Conservation (phyloP, 1,140 invertebrate species). For the Manduca sexta region DNA sequence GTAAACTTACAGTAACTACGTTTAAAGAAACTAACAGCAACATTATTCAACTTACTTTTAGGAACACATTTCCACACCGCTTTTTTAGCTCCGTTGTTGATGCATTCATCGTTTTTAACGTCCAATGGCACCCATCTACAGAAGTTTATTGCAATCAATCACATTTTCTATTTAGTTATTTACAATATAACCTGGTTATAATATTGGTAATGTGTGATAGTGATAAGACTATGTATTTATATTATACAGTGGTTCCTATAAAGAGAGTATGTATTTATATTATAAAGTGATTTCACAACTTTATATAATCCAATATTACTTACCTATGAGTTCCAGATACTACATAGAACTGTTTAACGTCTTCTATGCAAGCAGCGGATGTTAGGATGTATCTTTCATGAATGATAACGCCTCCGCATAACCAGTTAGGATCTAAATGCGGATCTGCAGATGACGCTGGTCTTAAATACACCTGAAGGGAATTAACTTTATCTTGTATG, state of each 20-base stretch:
- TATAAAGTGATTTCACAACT: no score
- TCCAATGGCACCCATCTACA: constrained; percentile 21
- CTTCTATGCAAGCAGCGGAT: constrained; percentile 56
- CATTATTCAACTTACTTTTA: constrained; percentile 25
- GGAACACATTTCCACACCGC: constrained; percentile 48
- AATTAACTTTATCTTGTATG: not conserved
- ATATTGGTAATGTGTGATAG: no score
- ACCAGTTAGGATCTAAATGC: constrained; percentile 30
- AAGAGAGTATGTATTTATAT: no score
- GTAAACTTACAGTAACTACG: not conserved
- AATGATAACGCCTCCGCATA: constrained; percentile 54
- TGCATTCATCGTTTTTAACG: constrained; percentile 26
- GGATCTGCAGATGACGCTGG: constrained; percentile 17
- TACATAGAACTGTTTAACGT: constrained; percentile 46
- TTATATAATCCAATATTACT: not conserved
- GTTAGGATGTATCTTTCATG: constrained; percentile 42
- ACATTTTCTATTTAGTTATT: no score
- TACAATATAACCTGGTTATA: no score
- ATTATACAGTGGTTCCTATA: no score
- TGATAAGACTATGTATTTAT: no score
- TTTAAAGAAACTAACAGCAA: not conserved
- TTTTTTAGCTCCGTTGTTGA: constrained; percentile 36
- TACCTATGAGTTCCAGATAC: constrained; percentile 48
- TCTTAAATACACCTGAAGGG: constrained; percentile 21
- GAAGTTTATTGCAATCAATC: no score